Evolutionary conservation across 2,113 vertebrate species (phyloP).

Genomic region (Eptesicus fuscus): DNA sequence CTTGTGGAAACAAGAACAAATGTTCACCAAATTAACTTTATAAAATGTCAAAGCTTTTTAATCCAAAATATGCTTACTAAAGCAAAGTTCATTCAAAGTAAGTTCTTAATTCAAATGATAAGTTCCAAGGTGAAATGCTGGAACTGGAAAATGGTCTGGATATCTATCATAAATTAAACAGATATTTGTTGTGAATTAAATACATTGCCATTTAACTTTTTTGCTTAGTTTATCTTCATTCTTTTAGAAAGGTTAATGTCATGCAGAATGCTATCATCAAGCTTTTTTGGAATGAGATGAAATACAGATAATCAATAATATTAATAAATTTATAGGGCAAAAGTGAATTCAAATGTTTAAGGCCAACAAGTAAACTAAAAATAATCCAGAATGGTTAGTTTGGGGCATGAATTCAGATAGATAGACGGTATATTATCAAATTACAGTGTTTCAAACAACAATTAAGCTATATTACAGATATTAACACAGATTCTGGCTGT

Average conservation of each 20-base stretch:
- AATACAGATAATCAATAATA: background rate
- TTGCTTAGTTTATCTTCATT: background rate
- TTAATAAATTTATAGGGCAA: background rate
- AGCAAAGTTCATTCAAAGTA: background rate
- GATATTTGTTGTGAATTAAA: background rate
- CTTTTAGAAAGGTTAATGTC: background rate
- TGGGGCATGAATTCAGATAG: background rate
- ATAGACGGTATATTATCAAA: background rate
- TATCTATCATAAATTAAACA: background rate
- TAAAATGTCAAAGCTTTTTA: background rate
- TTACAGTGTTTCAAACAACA: background rate
- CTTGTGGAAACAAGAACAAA: background rate
- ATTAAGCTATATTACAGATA: background rate
- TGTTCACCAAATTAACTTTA: background rate
- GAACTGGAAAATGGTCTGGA: background rate
- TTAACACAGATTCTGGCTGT: background rate
- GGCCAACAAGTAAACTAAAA: background rate
- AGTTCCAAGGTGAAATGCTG: background rate
- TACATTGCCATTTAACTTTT: background rate
- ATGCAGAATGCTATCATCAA: background rate
- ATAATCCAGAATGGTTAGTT: background rate
- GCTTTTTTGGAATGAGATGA: background rate
- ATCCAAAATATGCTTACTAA: constrained; percentile 8
- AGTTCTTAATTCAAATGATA: background rate
- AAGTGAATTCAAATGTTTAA: background rate